Evolutionary conservation across 2,797 vertebrate genomes (phyloP), one percentile per base, ranked within the genome.

Genomic region (Crypturellus tataupa): DNA sequence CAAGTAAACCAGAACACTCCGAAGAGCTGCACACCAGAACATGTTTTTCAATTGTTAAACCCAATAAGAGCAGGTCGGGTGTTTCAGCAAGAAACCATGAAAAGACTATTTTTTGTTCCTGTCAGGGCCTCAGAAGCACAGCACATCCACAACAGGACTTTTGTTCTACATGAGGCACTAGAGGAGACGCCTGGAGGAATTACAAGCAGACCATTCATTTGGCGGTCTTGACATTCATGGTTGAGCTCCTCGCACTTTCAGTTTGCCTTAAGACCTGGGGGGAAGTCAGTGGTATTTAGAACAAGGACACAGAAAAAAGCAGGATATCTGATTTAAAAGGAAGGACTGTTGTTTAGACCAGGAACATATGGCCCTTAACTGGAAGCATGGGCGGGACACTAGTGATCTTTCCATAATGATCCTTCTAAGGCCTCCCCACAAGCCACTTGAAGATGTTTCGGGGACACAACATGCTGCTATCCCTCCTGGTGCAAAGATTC

Each of bases 161-260:
- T 73, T 94, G 85, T 85, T 96, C 87, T 68, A 37, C 2, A 1
- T 0, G 0, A 96, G 31, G 73, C 93, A 93, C 80, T 80, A 89
- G 44, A 86, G 70, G 37, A 94, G 85, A 94, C 75, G 89, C 87
- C 91, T 77, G 80, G 88, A 93, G 93, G 83, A 93, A 90, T 79
- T 93, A 86, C 3, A 55, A 88, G 79, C 78, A 86, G 88, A 91
- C 40, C 90, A 68, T 90, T 93, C 78, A 55, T 73, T 88, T 73
- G 65, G 80, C 75, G 86, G 91, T 88, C 93, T 90, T 93, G 85
- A 84, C 64, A 96, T 88, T 93, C 89, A 95, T 37, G 60, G 64
- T 33, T 85, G 64, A 91, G 84, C 85, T 94, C 87, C 85, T 76
- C 37, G 46, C 49, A 42, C 53, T 62, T 94, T 93, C 77, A 94